These are phyloP conservation scores for Phoebastria nigripes DNA, from an alignment of 2,797 vertebrate species.

Conservation along the genomic window DNA sequence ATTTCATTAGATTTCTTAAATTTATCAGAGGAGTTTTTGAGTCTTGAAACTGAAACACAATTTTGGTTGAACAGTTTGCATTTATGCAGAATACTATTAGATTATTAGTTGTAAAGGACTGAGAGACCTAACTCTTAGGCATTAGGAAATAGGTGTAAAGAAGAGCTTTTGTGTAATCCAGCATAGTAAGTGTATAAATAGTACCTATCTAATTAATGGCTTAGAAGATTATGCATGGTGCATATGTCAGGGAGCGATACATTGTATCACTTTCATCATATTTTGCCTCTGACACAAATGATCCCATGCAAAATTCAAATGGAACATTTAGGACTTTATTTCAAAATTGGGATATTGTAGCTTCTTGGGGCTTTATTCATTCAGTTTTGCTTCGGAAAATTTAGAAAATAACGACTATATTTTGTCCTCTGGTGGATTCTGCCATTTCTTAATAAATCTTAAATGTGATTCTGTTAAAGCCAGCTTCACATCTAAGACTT, in stretches of 20 bases:
- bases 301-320: background rate
- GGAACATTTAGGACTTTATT: background rate
- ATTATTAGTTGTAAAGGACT: background rate
- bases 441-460: background rate
- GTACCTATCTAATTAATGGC: background rate
- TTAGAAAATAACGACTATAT: background rate
- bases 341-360: background rate
- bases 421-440: background rate
- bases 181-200: conserved; percentile 25
- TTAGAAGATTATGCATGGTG: background rate
- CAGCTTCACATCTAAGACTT: background rate
- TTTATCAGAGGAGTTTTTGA: background rate
- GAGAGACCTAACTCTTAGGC: background rate
- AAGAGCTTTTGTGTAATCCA: conserved; percentile 41
- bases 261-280: background rate
- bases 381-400: background rate
- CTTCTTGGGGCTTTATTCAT: background rate
- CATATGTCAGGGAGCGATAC: background rate
- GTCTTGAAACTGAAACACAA: background rate
- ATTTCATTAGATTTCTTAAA: background rate
- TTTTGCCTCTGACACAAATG: background rate
- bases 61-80: background rate
- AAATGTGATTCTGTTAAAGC: background rate
- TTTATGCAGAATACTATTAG: background rate
- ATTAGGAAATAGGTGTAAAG: background rate